Evolutionary conservation across 2,113 vertebrate species (phyloP).

Genomic region (Crypturellus undulatus): DNA sequence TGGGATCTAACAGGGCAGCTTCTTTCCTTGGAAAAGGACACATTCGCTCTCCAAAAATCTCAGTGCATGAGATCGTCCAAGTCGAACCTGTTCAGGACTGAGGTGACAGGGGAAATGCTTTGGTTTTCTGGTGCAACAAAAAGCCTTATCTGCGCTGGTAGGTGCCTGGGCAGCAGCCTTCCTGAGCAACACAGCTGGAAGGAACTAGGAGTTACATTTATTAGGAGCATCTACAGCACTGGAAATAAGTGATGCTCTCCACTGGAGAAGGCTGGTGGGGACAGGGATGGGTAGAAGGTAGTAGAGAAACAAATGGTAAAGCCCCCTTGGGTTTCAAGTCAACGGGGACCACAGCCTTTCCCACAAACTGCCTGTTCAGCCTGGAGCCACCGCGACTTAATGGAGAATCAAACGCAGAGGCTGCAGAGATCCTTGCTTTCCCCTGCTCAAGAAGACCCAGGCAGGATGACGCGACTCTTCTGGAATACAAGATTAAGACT

Average conservation of each 20-base stretch:
- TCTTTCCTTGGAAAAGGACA: not conserved
- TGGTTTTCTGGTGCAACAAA: not conserved
- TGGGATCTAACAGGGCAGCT: not conserved
- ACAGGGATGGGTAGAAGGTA: not conserved
- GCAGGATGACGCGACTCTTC: not conserved
- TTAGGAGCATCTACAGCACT: not conserved
- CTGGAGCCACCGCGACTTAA: not conserved
- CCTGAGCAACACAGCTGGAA: rapidly evolving
- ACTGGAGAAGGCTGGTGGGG: not conserved
- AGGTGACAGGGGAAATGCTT: not conserved
- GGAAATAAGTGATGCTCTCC: not conserved
- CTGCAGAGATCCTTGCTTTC: not conserved
- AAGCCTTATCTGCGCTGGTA: rapidly evolving
- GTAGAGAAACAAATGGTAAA: not conserved
- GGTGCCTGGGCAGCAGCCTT: not conserved
- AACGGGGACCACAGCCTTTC: not conserved
- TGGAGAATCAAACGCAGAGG: not conserved
- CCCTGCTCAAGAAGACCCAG: not conserved
- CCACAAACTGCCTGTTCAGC: not conserved
- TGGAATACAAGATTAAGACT: not conserved
- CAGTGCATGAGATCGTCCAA: not conserved
- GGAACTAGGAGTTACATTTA: not conserved
- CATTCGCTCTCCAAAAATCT: not conserved
- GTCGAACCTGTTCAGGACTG: rapidly evolving
- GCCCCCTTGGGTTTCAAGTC: not conserved